Percentiles rank a stretch among this genome's conserved stretches.
Conservation (phyloP, 2,888 invertebrate genomes). For the Altica lythri region DNA sequence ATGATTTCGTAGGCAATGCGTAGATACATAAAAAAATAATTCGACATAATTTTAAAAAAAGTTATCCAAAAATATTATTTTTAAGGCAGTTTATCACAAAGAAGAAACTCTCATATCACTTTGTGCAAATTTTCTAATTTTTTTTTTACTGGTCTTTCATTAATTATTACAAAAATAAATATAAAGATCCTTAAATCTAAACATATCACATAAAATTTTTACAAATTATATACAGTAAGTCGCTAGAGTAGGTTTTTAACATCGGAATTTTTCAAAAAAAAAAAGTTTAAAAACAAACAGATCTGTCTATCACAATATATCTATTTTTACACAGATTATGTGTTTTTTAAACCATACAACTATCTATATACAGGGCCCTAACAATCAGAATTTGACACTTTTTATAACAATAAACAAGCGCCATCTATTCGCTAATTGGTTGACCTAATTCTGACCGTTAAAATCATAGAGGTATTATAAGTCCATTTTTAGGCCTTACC, state of each 20-base stretch:
- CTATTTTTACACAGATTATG: slow-evolving; percentile 6
- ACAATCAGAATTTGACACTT: too few species aligned
- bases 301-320: slow-evolving; percentile 9
- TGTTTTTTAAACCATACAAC: too few species aligned
- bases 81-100: slow-evolving; percentile 44
- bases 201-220: slow-evolving; percentile 47
- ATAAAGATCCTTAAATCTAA: slow-evolving; percentile 42
- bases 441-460: too few species aligned
- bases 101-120: slow-evolving; percentile 28
- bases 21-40: slow-evolving; percentile 4
- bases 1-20: too few species aligned
- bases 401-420: too few species aligned
- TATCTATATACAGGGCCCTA: too few species aligned
- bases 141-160: slow-evolving; percentile 20
- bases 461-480: too few species aligned
- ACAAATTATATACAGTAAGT: slow-evolving; percentile 45
- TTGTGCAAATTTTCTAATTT: slow-evolving; percentile 33
- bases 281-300: too few species aligned
- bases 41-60: slow-evolving; percentile 10
- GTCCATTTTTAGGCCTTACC: too few species aligned
- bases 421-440: too few species aligned
- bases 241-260: too few species aligned
- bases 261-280: slow-evolving; percentile 14
- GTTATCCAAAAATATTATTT: slow-evolving; percentile 38
- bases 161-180: slow-evolving; percentile 45